Conservation (phyloP, 2,888 invertebrate species). For the Copidosoma aretas region DNA sequence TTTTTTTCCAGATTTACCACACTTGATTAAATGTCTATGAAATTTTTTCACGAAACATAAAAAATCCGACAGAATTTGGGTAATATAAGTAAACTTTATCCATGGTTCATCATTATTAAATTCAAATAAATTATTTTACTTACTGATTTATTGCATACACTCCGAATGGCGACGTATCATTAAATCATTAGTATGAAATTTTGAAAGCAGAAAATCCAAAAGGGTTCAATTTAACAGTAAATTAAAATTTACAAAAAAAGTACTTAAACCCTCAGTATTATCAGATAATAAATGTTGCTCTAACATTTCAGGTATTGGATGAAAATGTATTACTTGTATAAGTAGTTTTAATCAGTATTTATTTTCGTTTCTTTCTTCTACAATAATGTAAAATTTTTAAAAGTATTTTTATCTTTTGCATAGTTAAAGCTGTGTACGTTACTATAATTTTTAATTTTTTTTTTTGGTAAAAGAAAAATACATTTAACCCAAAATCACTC, state of each 20-base stretch:
- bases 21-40: neutral
- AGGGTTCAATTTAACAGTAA: neutral
- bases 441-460: no score
- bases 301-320: neutral
- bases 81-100: neutral
- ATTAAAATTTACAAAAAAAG: neutral
- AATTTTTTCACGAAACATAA: neutral
- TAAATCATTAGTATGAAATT: slow-evolving; percentile 1
- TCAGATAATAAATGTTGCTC: neutral
- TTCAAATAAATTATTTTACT: no score
- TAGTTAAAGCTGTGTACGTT: no score
- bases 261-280: neutral
- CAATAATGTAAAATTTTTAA: no score
- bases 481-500: no score
- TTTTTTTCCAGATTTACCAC: slow-evolving; percentile 34
- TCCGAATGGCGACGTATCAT: neutral
- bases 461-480: no score
- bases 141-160: neutral
- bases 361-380: no score
- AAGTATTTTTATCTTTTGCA: no score
- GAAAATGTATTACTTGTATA: no score
- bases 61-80: neutral
- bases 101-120: no score
- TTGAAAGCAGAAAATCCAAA: slow-evolving; percentile 1
- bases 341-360: no score